Evolutionary conservation across 1,140 invertebrate species (phyloP), one percentile per base, ranked within the genome.

Genomic region (Listronotus bonariensis): DNA sequence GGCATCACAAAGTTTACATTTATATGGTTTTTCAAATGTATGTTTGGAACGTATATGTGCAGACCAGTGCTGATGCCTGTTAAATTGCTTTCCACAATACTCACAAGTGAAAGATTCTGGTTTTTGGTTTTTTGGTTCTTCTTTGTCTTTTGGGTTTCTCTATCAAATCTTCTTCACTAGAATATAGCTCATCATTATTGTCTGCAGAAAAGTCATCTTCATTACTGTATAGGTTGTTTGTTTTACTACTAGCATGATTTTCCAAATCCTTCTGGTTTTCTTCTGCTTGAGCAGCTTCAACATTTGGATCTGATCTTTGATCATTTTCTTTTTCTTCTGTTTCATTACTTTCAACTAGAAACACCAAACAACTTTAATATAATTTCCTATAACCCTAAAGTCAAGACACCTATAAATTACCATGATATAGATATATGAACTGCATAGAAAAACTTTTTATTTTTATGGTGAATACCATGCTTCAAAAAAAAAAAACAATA

Each of bases 21-120:
- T 15, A 15, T 70, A 70, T 31, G 69, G 69, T 45, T 70, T 70
- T 51, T 70, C 69, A 54, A 70, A 70, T 15, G 69, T 70, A 46
- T 70, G 69, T 20, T 65, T 70, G n/a, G 65, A 59, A 11, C 69
- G 31, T 40, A 68, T 70, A 41, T 70, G 69, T 12, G 69, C 65
- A 0, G 59, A 61, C 66, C 60, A 66, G 40, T 70, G 69, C 36
- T 70, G 69, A 36, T 64, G 63, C 34, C 69, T 38, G 41, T 70
- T 67, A 40, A 70, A 70, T 40, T 57, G 58, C 58, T 68, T 70
- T 1, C 69, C 69, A 55, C 69, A 70, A 60, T 70, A 70, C 34
- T 67, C 65, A 38, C 69, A 70, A 43, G 61, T 68, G 2, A 68
- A 57, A 8, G 69, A 54, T 36, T 61, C 58, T 52, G 64, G 62